Conservation (phyloP, 2,888 invertebrate genomes). For the Drosophila greeni region DNA sequence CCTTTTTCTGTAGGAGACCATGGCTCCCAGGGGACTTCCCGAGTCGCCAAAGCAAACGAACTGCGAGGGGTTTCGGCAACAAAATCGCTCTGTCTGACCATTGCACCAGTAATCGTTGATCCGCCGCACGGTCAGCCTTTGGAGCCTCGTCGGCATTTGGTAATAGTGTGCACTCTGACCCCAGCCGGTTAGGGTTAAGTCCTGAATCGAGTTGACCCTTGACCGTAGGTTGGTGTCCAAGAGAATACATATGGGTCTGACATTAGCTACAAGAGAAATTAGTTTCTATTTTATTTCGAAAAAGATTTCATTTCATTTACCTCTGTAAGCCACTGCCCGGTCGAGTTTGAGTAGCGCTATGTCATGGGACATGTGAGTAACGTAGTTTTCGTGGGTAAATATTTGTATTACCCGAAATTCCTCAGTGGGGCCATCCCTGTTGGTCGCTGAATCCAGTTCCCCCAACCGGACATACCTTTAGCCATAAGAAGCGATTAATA, state of each 20-base stretch:
- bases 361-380: constrained; percentile 1
- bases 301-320: background rate
- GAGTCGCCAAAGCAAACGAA: constrained; percentile 13
- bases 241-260: constrained; percentile 7
- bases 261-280: background rate
- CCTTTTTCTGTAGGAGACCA: background rate
- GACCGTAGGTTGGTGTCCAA: background rate
- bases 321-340: background rate
- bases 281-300: background rate
- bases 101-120: background rate
- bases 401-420: background rate
- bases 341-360: constrained; percentile 14
- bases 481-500: background rate
- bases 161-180: background rate
- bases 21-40: constrained; percentile 6
- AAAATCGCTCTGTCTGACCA: background rate
- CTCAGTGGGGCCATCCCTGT: constrained; percentile 3
- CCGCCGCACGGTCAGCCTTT: background rate
- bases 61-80: background rate
- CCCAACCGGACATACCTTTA: constrained; percentile 12
- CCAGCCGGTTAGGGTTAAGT: constrained; percentile 11
- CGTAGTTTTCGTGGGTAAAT: background rate
- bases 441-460: constrained; percentile 5
- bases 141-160: constrained; percentile 7
- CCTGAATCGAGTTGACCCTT: background rate